Evolutionary conservation across 2,797 vertebrate genomes (phyloP).

Genomic region (Eupleurogrammus muticus): DNA sequence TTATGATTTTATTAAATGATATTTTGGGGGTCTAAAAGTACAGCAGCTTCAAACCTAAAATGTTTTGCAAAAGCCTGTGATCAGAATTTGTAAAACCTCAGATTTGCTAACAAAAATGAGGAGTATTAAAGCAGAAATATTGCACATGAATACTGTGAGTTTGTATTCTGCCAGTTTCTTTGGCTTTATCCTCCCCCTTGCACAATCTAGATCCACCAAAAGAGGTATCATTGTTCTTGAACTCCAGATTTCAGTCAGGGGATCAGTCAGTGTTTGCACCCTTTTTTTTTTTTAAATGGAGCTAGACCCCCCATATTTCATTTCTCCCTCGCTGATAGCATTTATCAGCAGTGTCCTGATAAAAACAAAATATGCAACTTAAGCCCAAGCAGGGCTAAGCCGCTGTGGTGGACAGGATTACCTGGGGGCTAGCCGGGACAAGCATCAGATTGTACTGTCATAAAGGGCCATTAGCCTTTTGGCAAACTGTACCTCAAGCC

Average conservation of each 20-base stretch:
- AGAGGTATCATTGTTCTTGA: conserved; percentile 76
- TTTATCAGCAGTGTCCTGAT: conserved; percentile 99
- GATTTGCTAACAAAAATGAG: conserved; percentile 9
- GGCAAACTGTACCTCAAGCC: conserved; percentile 95
- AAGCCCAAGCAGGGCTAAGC: conserved; percentile 94
- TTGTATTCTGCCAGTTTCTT: conserved; percentile 23
- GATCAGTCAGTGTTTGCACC: conserved; percentile 30
- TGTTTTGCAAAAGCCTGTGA: conserved; percentile 9
- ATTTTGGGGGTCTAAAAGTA: conserved; percentile 65
- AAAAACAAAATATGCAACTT: conserved; percentile 98
- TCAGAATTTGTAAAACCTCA: conserved; percentile 17
- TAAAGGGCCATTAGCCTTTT: conserved; percentile 90
- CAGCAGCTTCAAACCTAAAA: conserved; percentile 51
- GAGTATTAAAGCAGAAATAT: not conserved
- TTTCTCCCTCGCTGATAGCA: conserved; percentile 98
- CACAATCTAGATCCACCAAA: conserved; percentile 53
- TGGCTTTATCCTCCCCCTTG: not conserved
- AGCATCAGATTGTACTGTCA: conserved; percentile 96
- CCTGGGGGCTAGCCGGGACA: conserved; percentile 87
- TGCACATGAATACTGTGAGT: conserved; percentile 13
- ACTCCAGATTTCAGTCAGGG: conserved; percentile 61
- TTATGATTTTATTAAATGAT: conserved; percentile 72
- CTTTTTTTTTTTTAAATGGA: conserved; percentile 77
- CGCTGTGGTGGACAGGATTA: conserved; percentile 94
- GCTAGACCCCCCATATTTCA: conserved; percentile 93